Evolutionary conservation across 1,140 invertebrate genomes (phyloP).

Genomic region (Drosophila mauritiana): DNA sequence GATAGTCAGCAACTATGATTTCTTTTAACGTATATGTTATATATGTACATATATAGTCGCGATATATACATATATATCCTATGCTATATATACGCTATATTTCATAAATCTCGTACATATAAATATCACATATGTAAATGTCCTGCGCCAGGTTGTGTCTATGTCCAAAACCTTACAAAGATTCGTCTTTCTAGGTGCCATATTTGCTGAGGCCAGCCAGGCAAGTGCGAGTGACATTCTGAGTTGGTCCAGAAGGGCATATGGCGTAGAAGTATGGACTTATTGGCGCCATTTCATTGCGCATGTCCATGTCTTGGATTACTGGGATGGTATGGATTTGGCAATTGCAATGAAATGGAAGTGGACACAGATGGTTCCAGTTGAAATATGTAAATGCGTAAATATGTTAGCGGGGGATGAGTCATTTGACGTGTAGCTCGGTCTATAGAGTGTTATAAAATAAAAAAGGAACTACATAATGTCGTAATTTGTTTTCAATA

Average conservation of each 20-base stretch:
- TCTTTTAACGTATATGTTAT: too few relatives aligned
- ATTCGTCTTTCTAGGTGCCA: neutral
- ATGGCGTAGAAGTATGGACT: slow-evolving; percentile 35
- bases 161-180: neutral
- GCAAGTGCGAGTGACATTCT: neutral
- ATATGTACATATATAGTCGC: too few relatives aligned
- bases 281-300: slow-evolving; percentile 46
- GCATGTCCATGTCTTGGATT: slow-evolving; percentile 30
- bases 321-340: slow-evolving; percentile 1
- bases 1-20: neutral
- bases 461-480: too few relatives aligned
- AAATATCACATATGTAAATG: neutral
- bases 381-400: slow-evolving; percentile 11
- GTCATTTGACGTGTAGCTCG: too few relatives aligned
- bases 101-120: neutral
- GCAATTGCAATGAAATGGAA: neutral
- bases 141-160: neutral
- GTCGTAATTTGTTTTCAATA: too few relatives aligned
- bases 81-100: too few relatives aligned
- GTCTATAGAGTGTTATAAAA: too few relatives aligned
- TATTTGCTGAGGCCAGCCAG: neutral
- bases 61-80: too few relatives aligned
- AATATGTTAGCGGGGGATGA: too few relatives aligned
- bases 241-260: slow-evolving; percentile 12
- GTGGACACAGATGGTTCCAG: slow-evolving; percentile 45